Percentiles rank a stretch among this genome's conserved stretches.
Evolutionary conservation across 1,140 invertebrate genomes (phyloP).

Genomic region (Subanguina moxae): DNA sequence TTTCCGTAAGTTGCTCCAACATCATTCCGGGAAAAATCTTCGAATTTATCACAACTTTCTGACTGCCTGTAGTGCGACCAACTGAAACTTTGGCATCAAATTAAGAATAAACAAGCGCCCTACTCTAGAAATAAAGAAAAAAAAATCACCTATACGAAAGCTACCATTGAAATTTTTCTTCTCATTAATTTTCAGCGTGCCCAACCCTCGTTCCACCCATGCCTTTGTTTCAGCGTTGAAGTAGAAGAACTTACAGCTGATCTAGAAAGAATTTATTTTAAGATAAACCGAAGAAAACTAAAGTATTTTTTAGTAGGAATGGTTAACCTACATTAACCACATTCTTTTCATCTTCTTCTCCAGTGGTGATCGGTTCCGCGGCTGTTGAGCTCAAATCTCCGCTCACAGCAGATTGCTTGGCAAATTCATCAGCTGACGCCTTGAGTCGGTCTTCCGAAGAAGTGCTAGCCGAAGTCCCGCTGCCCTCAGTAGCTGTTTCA

Average conservation of each 20-base stretch:
- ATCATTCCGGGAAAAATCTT: slow-evolving; percentile 49
- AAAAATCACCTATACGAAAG: slow-evolving; percentile 32
- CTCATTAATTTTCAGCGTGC: slow-evolving; percentile 36
- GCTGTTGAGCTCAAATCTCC: not conserved
- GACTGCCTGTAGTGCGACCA: slow-evolving; percentile 41
- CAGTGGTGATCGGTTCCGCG: slow-evolving; percentile 25
- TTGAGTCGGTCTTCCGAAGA: slow-evolving; percentile 7
- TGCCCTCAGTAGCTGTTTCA: slow-evolving; percentile 1
- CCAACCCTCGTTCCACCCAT: slow-evolving; percentile 43
- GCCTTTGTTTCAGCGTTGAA: slow-evolving; percentile 39
- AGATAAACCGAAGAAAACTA: slow-evolving; percentile 7
- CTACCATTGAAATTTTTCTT: slow-evolving; percentile 20
- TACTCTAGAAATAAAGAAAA: no score
- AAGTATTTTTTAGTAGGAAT: not conserved
- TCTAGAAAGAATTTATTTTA: slow-evolving; percentile 21
- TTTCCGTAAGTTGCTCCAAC: slow-evolving; percentile 40
- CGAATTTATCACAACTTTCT: slow-evolving; percentile 43
- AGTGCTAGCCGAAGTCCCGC: not conserved
- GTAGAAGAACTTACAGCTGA: slow-evolving; percentile 40
- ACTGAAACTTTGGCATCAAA: slow-evolving; percentile 26
- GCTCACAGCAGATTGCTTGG: not conserved
- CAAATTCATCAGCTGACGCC: slow-evolving; percentile 17
- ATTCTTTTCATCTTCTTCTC: slow-evolving; percentile 41
- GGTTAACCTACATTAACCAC: slow-evolving; percentile 32
- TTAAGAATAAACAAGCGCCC: no score